These are phyloP conservation scores for Agonopterix alstromeriana DNA, from an alignment of 2,888 invertebrate genomes.

Conservation along the genomic window DNA sequence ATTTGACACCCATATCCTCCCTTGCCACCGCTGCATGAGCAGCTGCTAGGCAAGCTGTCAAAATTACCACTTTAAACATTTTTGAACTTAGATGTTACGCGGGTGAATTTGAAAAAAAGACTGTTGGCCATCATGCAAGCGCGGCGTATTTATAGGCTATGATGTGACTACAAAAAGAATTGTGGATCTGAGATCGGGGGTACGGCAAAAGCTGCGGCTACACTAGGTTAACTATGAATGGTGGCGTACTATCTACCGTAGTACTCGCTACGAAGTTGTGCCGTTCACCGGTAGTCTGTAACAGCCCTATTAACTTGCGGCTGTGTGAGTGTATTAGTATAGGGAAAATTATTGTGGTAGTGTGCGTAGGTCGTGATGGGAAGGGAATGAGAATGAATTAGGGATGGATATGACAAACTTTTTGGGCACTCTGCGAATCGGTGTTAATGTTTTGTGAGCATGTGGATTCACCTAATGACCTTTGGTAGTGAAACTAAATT, in stretches of 20 bases:
- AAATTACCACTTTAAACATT: slow-evolving; percentile 50
- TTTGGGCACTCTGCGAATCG: slow-evolving; percentile 5
- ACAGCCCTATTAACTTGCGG: slow-evolving; percentile 5
- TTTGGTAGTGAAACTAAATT: not conserved
- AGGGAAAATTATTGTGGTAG: slow-evolving; percentile 35
- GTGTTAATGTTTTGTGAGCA: slow-evolving; percentile 5
- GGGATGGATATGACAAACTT: slow-evolving; percentile 4
- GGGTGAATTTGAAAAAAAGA: slow-evolving; percentile 61
- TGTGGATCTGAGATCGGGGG: slow-evolving; percentile 43
- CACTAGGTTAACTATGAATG: slow-evolving; percentile 4
- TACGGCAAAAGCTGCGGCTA: slow-evolving; percentile 16
- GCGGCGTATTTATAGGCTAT: slow-evolving; percentile 64
- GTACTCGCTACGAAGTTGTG: slow-evolving; percentile 5
- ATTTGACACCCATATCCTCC: slow-evolving; percentile 78
- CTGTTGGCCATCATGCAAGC: slow-evolving; percentile 56
- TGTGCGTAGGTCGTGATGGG: slow-evolving; percentile 25
- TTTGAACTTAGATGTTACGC: slow-evolving; percentile 40
- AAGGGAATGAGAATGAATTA: slow-evolving; percentile 6
- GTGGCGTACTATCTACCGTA: slow-evolving; percentile 1
- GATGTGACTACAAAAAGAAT: slow-evolving; percentile 41
- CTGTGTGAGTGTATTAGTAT: slow-evolving; percentile 37
- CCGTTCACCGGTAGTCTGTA: slow-evolving; percentile 13
- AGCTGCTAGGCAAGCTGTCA: slow-evolving; percentile 28
- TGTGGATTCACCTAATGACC: not conserved
- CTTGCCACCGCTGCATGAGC: slow-evolving; percentile 30